Evolutionary conservation across 2,113 vertebrate genomes (phyloP).

Genomic region (Verasper variegatus): DNA sequence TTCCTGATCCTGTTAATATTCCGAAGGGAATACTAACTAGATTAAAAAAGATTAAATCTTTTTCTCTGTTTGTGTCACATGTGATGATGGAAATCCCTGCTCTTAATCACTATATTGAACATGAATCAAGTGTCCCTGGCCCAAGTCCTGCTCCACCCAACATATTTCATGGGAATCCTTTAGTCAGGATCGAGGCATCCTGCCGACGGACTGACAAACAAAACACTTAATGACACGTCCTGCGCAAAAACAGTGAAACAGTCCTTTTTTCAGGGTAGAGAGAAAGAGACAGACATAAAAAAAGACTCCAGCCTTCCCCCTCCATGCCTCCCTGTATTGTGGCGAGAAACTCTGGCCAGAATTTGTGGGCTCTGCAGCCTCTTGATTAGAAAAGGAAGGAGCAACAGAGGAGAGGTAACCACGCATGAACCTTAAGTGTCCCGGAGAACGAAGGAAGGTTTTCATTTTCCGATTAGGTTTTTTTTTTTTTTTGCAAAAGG

Average conservation of each 20-base stretch:
- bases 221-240: constrained; percentile 11
- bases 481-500: constrained; percentile 53
- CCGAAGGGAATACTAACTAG: background rate
- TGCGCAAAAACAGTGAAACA: constrained; percentile 36
- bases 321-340: constrained; percentile 68
- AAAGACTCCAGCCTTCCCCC: constrained; percentile 56
- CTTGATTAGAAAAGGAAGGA: constrained; percentile 71
- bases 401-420: constrained; percentile 64
- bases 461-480: constrained; percentile 72
- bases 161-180: constrained; percentile 18
- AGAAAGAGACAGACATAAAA: constrained; percentile 40
- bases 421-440: constrained; percentile 72
- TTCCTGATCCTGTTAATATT: background rate
- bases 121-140: constrained; percentile 34
- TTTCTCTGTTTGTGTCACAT: background rate
- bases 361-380: constrained; percentile 55
- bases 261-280: constrained; percentile 31
- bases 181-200: constrained; percentile 4
- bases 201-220: constrained; percentile 13
- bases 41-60: background rate
- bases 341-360: constrained; percentile 61
- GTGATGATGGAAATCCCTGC: constrained; percentile 21
- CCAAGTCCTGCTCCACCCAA: constrained; percentile 12
- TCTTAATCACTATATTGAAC: constrained; percentile 12
- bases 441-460: constrained; percentile 73